A percentile compares a stretch with the other conserved stretches of the same genome.
These are phyloP conservation scores for Xenopus laevis DNA, from an alignment of 2,113 vertebrate genomes.

Conservation along the genomic window DNA sequence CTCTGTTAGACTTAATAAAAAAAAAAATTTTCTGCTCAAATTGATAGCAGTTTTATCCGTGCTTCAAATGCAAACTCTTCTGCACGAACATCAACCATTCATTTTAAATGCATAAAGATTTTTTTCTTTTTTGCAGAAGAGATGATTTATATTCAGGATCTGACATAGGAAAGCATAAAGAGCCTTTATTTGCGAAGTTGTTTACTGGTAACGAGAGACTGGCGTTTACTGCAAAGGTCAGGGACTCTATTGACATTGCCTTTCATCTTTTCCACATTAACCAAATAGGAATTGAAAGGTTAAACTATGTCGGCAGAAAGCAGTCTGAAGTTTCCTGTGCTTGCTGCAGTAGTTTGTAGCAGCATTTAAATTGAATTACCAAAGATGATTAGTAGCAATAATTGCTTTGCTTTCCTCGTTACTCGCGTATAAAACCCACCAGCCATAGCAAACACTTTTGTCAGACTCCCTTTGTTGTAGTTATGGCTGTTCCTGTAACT, in stretches of 20 bases:
- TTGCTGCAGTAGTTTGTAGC: neutral
- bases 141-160: constrained; percentile 48
- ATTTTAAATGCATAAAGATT: neutral
- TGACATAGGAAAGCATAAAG: constrained; percentile 41
- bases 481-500: too few relatives aligned
- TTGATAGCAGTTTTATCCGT: neutral
- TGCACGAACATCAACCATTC: constrained; percentile 31
- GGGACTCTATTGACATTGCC: constrained; percentile 42
- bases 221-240: constrained; percentile 56
- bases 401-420: constrained; percentile 27
- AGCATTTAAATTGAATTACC: constrained; percentile 37
- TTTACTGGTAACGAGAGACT: constrained; percentile 51
- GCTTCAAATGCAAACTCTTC: constrained; percentile 34
- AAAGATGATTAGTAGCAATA: constrained; percentile 43
- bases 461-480: too few relatives aligned
- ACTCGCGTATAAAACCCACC: constrained; percentile 31
- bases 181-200: constrained; percentile 50
- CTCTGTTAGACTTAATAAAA: neutral
- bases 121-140: constrained; percentile 26
- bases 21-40: constrained; percentile 16
- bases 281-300: constrained; percentile 52
- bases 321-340: constrained; percentile 17
- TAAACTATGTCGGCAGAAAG: constrained; percentile 49
- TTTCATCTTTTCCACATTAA: constrained; percentile 47
- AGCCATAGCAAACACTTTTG: constrained; percentile 3